phyloP scores from a whole-genome alignment of 2,797 vertebrate genomes.

The Lepus oiostolus region DNA sequence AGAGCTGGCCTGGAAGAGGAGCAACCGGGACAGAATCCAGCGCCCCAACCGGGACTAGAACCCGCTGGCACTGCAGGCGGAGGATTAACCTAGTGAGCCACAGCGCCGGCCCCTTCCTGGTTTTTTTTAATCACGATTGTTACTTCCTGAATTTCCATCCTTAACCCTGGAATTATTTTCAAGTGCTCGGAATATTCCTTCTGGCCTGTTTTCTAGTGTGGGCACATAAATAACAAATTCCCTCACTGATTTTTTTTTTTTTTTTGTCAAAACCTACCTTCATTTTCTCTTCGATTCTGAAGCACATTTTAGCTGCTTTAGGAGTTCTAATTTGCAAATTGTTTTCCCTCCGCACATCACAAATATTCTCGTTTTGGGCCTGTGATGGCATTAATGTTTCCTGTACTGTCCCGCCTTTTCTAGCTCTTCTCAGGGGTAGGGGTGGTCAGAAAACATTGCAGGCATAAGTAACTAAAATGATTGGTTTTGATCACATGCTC shows the following conservation, averaged over 20 bases:
- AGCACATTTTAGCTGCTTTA: neutral
- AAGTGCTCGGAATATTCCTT: neutral
- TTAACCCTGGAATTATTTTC: constrained; percentile 29
- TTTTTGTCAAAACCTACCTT: neutral
- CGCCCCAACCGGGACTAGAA: too few species aligned
- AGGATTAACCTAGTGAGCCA: too few species aligned
- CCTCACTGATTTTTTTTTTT: too few species aligned
- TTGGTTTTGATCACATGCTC: neutral
- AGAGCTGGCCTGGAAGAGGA: too few species aligned
- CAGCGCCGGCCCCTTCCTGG: too few species aligned
- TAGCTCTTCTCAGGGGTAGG: neutral
- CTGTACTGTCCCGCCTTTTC: neutral
- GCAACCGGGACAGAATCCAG: too few species aligned
- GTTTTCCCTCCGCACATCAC: neutral
- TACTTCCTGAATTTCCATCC: neutral
- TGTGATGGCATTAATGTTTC: neutral
- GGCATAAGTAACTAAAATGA: neutral
- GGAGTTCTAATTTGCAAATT: neutral
- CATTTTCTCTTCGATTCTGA: neutral
- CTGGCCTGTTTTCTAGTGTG: neutral
- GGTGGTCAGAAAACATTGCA: neutral
- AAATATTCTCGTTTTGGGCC: neutral
- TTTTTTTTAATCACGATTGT: neutral
- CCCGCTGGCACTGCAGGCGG: too few species aligned
- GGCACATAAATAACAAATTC: neutral